Evolutionary conservation across 1,140 invertebrate species (phyloP), one percentile per base, ranked within the genome.

Genomic region (Megalonaias nervosa): DNA sequence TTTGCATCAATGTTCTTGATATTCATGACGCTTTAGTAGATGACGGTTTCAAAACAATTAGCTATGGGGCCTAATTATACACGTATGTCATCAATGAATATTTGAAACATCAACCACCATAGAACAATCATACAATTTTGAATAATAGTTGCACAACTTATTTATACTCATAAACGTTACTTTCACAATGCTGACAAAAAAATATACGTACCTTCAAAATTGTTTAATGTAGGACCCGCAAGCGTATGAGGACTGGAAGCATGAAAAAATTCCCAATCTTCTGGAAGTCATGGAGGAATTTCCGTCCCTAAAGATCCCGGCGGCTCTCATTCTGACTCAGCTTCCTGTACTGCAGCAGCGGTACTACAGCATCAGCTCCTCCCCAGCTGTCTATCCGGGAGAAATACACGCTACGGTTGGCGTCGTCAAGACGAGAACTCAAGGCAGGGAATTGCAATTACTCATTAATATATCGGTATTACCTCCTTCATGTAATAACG

Each of bases 341-440:
- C 91, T 99, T 11, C 96, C 95, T 2, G 92, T 96, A 1, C 89
- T 99, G 21, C 97, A 98, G 89, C 96, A 97, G 6, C 92, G 97
- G 86, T 98, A 97, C 91, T 99, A 99, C 89, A 97, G 96, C 59
- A 98, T 99, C 71, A 98, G 96, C 17, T 98, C 96, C 0, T 97
- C 97, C 16, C 95, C 95, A 0, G 87, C 93, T 0, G 93, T 94
- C n/a, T 93, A 95, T 77, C 93, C 93, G 1, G 94, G 94, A 67
- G 93, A 91, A 90, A 93, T 98, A 58, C 96, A 99, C 89, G 91
- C 98, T 13, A 99, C 97, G 0, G 96, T 98, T 19, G 97, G 96
- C 71, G 95, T 98, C 1, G 96, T 98, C 16, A 93, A 94, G 67
- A 98, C 97, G 88, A 93, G 92, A 85, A 96, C 95, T 19, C 93